Conservation (phyloP, 2,888 invertebrate species). For the Lasioglossum oenotherae region DNA sequence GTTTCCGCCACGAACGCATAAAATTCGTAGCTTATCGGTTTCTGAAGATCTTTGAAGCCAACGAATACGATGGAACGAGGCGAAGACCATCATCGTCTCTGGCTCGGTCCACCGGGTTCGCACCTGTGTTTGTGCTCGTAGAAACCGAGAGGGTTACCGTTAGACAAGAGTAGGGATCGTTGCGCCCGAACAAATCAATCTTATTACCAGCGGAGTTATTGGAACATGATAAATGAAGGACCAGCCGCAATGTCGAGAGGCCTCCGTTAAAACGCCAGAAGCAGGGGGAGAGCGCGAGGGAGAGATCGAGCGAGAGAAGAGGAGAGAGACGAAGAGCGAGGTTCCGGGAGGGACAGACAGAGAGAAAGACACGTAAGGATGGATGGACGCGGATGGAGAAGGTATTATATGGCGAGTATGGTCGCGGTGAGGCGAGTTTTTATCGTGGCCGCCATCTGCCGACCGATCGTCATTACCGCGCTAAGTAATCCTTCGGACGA, state of each 20-base stretch:
- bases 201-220: conserved; percentile 50
- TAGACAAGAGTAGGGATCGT: conserved; percentile 27
- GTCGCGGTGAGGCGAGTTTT: conserved; percentile 79
- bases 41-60: not conserved
- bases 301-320: not conserved
- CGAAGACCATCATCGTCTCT: not conserved
- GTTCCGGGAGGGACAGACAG: conserved; percentile 9
- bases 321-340: not conserved
- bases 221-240: conserved; percentile 52
- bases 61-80: not conserved
- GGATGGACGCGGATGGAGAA: conserved; percentile 68
- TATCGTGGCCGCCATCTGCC: conserved; percentile 82
- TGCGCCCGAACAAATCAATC: conserved; percentile 41
- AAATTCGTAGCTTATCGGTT: not conserved
- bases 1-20: too few species aligned
- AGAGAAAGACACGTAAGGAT: conserved; percentile 63
- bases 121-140: not conserved
- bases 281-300: not conserved
- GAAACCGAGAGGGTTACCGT: conserved; percentile 28
- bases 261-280: conserved; percentile 28
- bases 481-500: conserved; percentile 79
- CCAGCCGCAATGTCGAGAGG: conserved; percentile 23
- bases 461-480: conserved; percentile 82
- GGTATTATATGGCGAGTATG: conserved; percentile 78
- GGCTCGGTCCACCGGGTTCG: conserved; percentile 9